Evolutionary conservation across 2,888 invertebrate genomes (phyloP).

Genomic region (Siphlonurus alternatus): DNA sequence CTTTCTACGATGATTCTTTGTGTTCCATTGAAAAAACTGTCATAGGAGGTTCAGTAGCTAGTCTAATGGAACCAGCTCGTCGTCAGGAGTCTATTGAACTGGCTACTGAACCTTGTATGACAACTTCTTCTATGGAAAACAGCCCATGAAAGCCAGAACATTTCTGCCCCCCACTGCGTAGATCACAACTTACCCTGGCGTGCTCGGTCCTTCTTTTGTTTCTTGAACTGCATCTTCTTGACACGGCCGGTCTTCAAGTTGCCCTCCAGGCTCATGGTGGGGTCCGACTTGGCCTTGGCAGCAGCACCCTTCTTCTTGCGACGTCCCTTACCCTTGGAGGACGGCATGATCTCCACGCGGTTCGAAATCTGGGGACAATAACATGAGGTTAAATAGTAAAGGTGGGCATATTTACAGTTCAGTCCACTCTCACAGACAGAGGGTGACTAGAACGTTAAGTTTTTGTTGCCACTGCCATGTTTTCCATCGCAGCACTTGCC

Average conservation of each 20-base stretch:
- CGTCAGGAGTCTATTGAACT: too few relatives aligned
- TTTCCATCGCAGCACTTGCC: too few relatives aligned
- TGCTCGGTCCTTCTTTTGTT: conserved; percentile 39
- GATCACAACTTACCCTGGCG: conserved; percentile 23
- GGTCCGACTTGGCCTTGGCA: conserved; percentile 37
- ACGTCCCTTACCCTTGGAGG: conserved; percentile 11
- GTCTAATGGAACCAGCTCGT: too few relatives aligned
- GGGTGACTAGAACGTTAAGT: too few relatives aligned
- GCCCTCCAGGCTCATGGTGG: conserved; percentile 51
- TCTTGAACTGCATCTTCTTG: conserved; percentile 46
- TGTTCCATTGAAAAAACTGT: background rate
- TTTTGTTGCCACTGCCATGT: too few relatives aligned
- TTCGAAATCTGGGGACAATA: background rate
- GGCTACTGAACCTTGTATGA: too few relatives aligned
- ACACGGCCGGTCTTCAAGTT: conserved; percentile 42
- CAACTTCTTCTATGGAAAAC: background rate
- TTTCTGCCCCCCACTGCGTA: too few relatives aligned
- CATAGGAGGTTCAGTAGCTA: background rate
- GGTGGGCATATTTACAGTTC: too few relatives aligned
- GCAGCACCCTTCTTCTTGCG: conserved; percentile 26
- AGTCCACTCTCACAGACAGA: too few relatives aligned
- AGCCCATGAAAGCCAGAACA: background rate
- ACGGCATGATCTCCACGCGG: background rate
- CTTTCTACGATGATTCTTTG: too few relatives aligned
- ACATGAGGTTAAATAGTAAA: too few relatives aligned